phyloP scores from a whole-genome alignment of 2,113 vertebrate genomes.

The Siniperca chuatsi region DNA sequence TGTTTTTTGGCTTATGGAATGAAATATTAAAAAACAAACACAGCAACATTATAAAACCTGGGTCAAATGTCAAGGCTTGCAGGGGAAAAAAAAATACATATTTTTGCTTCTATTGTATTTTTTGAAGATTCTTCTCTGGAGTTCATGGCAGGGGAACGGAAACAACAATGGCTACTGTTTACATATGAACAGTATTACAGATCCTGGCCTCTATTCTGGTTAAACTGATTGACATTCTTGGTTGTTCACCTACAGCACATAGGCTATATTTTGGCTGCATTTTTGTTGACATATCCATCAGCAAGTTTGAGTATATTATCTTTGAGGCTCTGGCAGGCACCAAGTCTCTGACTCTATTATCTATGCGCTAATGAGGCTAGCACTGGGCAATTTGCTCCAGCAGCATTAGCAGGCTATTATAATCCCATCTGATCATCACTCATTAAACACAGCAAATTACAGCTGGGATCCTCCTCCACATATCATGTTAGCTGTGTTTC shows the following conservation, averaged over 20 bases:
- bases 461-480: neutral
- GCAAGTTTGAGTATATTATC: slow-evolving; percentile 30
- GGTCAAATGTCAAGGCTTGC: slow-evolving; percentile 13
- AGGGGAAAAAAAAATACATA: too few species aligned
- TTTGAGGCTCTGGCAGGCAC: slow-evolving; percentile 13
- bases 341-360: slow-evolving; percentile 47
- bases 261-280: neutral
- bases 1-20: neutral
- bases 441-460: slow-evolving; percentile 53
- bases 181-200: neutral
- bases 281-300: slow-evolving; percentile 31
- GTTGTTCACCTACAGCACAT: neutral
- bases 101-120: neutral
- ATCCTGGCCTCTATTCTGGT: neutral
- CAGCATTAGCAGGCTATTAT: slow-evolving; percentile 50
- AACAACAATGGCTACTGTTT: neutral
- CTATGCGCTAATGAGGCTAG: slow-evolving; percentile 49
- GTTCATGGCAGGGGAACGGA: neutral
- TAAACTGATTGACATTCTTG: neutral
- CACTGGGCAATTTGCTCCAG: slow-evolving; percentile 34
- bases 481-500: neutral
- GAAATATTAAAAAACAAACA: slow-evolving; percentile 22
- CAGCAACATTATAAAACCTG: neutral
- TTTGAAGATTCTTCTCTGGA: neutral
- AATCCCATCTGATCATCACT: slow-evolving; percentile 48